Conservation (phyloP, 2,797 vertebrate species). For the Nyctalus aviator region DNA sequence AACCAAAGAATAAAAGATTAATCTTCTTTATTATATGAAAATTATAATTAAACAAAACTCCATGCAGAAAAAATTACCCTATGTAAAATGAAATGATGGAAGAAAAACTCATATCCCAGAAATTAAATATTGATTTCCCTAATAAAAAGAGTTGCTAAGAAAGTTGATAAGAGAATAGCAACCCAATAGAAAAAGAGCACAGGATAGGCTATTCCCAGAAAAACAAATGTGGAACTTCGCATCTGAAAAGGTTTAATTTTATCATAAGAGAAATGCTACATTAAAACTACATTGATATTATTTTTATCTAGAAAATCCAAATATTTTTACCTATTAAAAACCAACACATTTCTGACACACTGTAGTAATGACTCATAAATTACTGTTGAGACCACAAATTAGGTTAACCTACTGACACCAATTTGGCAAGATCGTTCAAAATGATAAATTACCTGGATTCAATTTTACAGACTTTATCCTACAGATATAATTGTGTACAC, state of each 20-base stretch:
- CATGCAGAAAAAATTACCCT: not conserved
- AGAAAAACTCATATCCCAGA: not conserved
- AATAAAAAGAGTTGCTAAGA: constrained; percentile 13
- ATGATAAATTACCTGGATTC: not conserved
- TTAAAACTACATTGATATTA: not conserved
- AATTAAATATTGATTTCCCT: constrained; percentile 27
- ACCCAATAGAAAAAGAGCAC: not conserved
- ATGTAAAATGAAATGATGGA: not conserved
- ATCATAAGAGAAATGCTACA: constrained; percentile 19
- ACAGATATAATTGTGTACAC: not conserved
- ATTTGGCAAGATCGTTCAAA: constrained; percentile 41
- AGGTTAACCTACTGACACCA: not conserved
- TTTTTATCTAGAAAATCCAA: not conserved
- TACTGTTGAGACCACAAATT: not conserved
- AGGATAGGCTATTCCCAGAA: not conserved
- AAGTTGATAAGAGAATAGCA: not conserved
- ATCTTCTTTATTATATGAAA: not conserved
- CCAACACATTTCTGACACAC: not conserved
- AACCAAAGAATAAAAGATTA: constrained; percentile 34
- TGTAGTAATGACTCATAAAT: not conserved
- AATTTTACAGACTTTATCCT: constrained; percentile 21
- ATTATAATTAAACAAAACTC: not conserved
- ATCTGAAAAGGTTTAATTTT: not conserved
- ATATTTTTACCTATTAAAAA: not conserved
- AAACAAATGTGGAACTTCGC: constrained; percentile 40